These are phyloP conservation scores for Pluvianellus socialis DNA, from an alignment of 2,113 vertebrate genomes.

Conservation along the genomic window DNA sequence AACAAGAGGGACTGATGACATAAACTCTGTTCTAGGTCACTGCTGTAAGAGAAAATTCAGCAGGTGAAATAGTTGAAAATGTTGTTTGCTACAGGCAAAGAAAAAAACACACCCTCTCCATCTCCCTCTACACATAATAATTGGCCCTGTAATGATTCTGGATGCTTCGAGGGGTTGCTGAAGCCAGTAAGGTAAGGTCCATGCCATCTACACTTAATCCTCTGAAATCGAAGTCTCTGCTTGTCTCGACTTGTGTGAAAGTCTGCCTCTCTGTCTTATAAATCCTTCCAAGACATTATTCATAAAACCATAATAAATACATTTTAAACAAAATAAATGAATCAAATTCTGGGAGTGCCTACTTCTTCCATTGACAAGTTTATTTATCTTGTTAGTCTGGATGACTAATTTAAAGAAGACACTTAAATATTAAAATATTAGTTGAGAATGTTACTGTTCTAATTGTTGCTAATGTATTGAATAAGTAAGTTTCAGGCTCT, in stretches of 20 bases:
- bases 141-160: background rate
- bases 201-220: background rate
- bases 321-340: background rate
- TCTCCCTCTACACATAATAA: background rate
- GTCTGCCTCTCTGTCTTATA: background rate
- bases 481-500: background rate
- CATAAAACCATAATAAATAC: background rate
- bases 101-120: background rate
- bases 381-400: background rate
- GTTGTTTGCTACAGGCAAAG: background rate
- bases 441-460: background rate
- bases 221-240: background rate
- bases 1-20: background rate
- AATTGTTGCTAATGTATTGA: background rate
- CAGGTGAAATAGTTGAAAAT: background rate
- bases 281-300: background rate
- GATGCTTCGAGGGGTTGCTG: background rate
- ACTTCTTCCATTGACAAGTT: background rate
- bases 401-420: background rate
- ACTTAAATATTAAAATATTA: background rate
- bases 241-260: background rate
- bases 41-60: background rate
- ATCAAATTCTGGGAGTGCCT: background rate
- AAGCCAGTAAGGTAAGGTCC: background rate
- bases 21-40: background rate